Base-by-base conservation (phyloP, 92 coral and sea anemone genomes). In the Epizoanthus ramosus region DNA sequence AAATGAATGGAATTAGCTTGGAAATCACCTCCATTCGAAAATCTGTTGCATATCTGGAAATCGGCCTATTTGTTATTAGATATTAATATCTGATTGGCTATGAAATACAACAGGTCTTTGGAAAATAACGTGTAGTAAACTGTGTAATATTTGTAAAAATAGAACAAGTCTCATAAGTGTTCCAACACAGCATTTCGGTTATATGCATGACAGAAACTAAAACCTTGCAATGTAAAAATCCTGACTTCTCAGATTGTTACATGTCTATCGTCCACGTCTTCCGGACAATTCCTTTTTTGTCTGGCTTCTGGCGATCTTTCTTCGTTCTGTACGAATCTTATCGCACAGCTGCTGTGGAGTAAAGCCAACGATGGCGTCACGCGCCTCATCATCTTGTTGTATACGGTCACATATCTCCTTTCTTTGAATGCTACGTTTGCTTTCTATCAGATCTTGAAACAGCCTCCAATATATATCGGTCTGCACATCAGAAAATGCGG, bases 321-420 rank as follows among this genome's bases (percentile, higher is more conserved):
- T 80, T 24, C 91, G 35, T 67, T 84, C 91, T 13, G 88, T 79
- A 31, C 91, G 80, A 43, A 88, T 80, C 75, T 88, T 88, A 35
- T 84, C 91, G 5, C 66, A 70, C 39, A 88, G 75, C 79, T 88
- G 88, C 82, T 69, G 69, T 9, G 85, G 88, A 4, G 77, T 88
- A 28, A 73, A 85, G 28, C 84, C 64, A 23, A 60, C 72, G 72
- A 80, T 41, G 41, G 31, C 75, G 23, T 65, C 64, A n/a, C 50
- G 35, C 7, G 75, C 87, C 47, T 74, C 61, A 23, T 73, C 58
- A 35, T 73, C 81, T 57, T 75, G 70, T 24, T 84, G 64, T 41
- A 63, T 67, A 33, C 57, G 25, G 8, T 22, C 43, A 19, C 25
- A 28, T 10, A 57, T 41, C 19, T 35, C 17, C 19, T 68, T 22